Base-by-base conservation (phyloP, 2,113 vertebrate species). In the Sinocyclocheilus grahami region DNA sequence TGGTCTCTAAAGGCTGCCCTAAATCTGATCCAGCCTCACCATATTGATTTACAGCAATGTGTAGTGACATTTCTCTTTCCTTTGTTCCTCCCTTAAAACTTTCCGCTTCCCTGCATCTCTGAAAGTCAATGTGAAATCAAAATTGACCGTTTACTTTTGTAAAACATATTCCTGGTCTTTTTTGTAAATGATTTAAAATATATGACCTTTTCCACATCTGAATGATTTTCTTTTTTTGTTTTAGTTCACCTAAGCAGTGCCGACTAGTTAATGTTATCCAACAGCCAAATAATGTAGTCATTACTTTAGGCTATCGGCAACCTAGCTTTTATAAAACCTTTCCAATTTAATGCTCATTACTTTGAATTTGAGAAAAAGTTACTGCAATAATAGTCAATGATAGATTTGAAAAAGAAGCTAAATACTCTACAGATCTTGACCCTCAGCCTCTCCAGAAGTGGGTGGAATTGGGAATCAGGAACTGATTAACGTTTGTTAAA, bases 1-100 rank as follows among this genome's bases (percentile, higher is more conserved):
- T 82, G 48, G 58, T 82, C 81, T 82, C 79, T 72, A 67, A 85
- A 78, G 71, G 51, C 77, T 78, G 86, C 65, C 55, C 27, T 79
- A 53, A 74, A 78, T 62, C 55, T 72, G 53, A 78, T 74, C 22
- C 78, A 79, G 42, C 71, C 53, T 27, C 24, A 63, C 39, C 27
- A 4, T 63, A 78, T 27, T 69, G 75, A 86, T 87, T 78, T 78
- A 67, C 51, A n/a, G 46, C 18, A 46, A 30, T 69, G 6, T 86
- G 48, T 62, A 65, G 42, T 42, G 69, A 27, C 14, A 55, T 87
- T n/a, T 79, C 8, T 86, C 74, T 65, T 42, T 65, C 37, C 55
- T 77, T 62, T 86, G 74, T 79, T 48, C 14, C 65, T 82, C 16
- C 42, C 24, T 14, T 75, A n/a, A 48, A n/a, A 75, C 72, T 42